Percentiles rank a stretch among this genome's conserved stretches.
Evolutionary conservation across 1,140 invertebrate genomes (phyloP).

Genomic region (Hylaeus volcanicus): DNA sequence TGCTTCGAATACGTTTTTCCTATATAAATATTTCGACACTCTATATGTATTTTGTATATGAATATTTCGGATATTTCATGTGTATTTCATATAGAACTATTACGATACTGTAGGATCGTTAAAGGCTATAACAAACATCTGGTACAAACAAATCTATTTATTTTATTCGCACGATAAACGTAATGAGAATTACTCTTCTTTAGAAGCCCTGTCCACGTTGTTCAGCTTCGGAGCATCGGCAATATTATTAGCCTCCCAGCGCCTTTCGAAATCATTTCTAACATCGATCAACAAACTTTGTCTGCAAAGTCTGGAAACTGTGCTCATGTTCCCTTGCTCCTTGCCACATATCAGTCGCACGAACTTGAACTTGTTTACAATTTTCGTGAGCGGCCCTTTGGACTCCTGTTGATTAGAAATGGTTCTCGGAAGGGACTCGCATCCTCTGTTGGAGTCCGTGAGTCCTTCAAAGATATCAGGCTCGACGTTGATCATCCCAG

Average conservation of each 20-base stretch:
- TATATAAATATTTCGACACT: too few species aligned
- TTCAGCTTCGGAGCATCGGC: background rate
- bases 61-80: too few species aligned
- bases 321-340: conserved; percentile 78
- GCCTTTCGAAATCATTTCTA: conserved; percentile 58
- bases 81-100: too few species aligned
- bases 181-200: background rate
- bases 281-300: conserved; percentile 85
- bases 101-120: too few species aligned
- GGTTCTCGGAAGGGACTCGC: conserved; percentile 73
- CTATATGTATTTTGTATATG: too few species aligned
- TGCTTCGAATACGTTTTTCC: too few species aligned
- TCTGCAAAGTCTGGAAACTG: conserved; percentile 84
- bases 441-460: conserved; percentile 69
- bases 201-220: background rate
- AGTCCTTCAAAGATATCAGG: conserved; percentile 81
- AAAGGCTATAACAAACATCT: too few species aligned
- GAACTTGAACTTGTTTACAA: conserved; percentile 84
- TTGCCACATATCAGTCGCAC: conserved; percentile 79
- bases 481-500: conserved; percentile 86
- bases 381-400: conserved; percentile 70
- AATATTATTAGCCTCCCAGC: background rate
- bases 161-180: background rate
- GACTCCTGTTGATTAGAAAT: conserved; percentile 60
- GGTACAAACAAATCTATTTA: background rate